Evolutionary conservation across 2,797 vertebrate species (phyloP), one percentile per base, ranked within the genome.

Genomic region (Dryobates pubescens): DNA sequence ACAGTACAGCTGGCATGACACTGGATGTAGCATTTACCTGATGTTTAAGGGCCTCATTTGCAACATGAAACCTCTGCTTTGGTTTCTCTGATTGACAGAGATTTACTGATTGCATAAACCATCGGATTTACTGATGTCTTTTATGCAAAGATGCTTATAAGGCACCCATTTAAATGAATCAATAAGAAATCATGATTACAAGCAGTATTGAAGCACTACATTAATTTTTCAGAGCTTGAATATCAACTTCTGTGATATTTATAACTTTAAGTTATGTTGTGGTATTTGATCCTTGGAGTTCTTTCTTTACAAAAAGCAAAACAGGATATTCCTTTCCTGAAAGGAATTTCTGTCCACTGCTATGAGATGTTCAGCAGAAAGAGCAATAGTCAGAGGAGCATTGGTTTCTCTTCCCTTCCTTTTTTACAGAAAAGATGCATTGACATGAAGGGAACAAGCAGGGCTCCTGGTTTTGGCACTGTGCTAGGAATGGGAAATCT

Each of bases 211-310:
- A 89, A 95, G 32, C 6, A 51, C 45, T 64, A 23, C 74, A 53
- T 96, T 88, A 81, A 83, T 89, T 88, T 93, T 93, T 94, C 61
- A 95, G 77, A 70, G 32, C 57, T 63, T 76, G 64, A 83, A 64
- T 27, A 63, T 81, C 56, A 72, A 61, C 27, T 32, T 95, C n/a
- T 91, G 53, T 73, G 63, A 70, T 91, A 94, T 89, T 96, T 86
- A 91, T 94, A 91, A 47, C 24, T 6, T 56, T 89, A 92, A 92
- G 41, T 80, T 88, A 83, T 73, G 38, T 93, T 56, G 57, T 92
- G 53, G 16, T 23, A 24, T 86, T 93, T 73, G 34, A 79, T 89
- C 26, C 12, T 70, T n/a, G 34, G 29, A 78, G 17, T 26, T 45
- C 19, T 76, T 95, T 78, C 61, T 79, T 89, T 84, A 64, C 38